phyloP scores from a whole-genome alignment of 2,797 vertebrate genomes.

The Babyrousa celebensis region DNA sequence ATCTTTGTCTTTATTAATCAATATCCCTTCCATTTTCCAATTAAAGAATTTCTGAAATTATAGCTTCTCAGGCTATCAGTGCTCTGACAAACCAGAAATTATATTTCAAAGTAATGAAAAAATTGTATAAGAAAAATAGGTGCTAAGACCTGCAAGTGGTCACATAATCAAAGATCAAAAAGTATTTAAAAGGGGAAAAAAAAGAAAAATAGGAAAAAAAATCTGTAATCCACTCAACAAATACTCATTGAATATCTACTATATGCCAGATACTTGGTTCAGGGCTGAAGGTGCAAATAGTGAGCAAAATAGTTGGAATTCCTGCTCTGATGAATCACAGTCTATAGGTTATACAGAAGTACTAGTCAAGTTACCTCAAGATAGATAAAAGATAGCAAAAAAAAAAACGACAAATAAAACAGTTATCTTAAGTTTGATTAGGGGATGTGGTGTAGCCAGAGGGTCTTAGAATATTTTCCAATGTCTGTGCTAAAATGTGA shows the following conservation, averaged over 20 bases:
- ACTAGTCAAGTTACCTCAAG: not conserved
- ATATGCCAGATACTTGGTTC: not conserved
- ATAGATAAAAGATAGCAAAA: not conserved
- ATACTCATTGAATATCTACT: not conserved
- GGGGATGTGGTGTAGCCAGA: not conserved
- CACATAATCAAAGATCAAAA: not conserved
- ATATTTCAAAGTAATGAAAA: conserved; percentile 12
- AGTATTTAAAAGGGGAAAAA: not conserved
- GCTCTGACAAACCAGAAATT: not conserved
- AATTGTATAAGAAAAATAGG: not conserved
- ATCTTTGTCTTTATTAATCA: not conserved
- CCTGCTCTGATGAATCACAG: not conserved
- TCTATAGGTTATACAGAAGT: not conserved
- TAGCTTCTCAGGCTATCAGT: not conserved
- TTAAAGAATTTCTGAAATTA: conserved; percentile 30
- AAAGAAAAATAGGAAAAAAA: not conserved
- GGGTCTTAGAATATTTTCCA: not conserved
- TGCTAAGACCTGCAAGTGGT: not conserved
- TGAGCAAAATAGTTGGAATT: not conserved
- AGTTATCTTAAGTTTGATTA: not conserved
- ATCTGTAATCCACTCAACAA: not conserved
- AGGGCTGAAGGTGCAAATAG: not conserved
- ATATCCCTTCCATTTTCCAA: not conserved
- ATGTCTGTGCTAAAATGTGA: not conserved
- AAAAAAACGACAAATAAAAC: not conserved